Base-by-base conservation (phyloP, 2,113 vertebrate species). In the Jacana jacana region DNA sequence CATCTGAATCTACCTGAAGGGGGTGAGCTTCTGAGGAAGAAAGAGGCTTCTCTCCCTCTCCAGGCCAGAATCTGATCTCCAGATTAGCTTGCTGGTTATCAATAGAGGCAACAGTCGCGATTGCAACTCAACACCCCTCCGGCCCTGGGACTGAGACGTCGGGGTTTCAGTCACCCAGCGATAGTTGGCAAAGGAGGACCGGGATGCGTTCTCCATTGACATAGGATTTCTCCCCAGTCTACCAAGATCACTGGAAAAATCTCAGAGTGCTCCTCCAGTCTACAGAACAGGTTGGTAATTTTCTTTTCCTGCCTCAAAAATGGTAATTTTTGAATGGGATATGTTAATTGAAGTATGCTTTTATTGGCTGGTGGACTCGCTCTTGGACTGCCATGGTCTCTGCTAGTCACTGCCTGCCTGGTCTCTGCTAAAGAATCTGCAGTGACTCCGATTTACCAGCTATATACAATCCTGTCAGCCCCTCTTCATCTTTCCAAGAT, bases 1-100 rank as follows among this genome's bases (percentile, higher is more conserved):
- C 96, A 97, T 98, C 98, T 98, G 97, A 98, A 98, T 98, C 98
- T 95, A 96, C 96, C 95, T 98, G 98, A 96, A 95, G 82, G 97
- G 97, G 97, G 98, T 97, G 98, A 98, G 97, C 86, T 97, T 97
- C 96, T 91, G 96, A 97, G 97, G 97, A 97, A 98, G 88, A 96
- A 98, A 98, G 97, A 97, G 93, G 89, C 94, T 91, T 87, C 95
- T 98, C 86, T 97, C 76, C 95, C 88, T 97, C 94, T 95, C 95
- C 95, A 92, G 94, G 94, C 98, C 96, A 97, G 97, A 96, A 96
- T 97, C 97, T 95, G 97, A 98, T 98, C 97, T 98, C 95, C 97
- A 97, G 97, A 97, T 98, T 97, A 96, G 94, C 91, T 87, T 51
- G 79, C 94, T 92, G 94, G 94, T 98, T 98, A 98, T 98, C 98